Evolutionary conservation across 1,140 invertebrate genomes (phyloP).

Genomic region (Orius insidiosus): DNA sequence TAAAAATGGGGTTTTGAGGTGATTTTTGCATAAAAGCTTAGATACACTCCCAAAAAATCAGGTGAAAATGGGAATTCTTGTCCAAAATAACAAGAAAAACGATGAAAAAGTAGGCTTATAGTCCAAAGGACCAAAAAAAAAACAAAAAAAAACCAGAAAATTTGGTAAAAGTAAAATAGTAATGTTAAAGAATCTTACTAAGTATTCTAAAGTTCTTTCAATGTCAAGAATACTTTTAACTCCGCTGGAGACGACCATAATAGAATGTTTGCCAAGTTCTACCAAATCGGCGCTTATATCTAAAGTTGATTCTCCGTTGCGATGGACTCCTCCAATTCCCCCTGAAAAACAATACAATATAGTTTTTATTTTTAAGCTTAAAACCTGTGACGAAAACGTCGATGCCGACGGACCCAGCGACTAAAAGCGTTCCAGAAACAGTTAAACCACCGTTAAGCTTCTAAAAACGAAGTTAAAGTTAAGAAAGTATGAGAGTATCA

Average conservation of each 20-base stretch:
- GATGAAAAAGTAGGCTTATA: too few species aligned
- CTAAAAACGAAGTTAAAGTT: slow-evolving; percentile 21
- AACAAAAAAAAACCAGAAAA: too few species aligned
- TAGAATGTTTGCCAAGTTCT: slow-evolving; percentile 70
- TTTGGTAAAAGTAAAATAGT: too few species aligned
- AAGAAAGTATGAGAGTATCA: background rate
- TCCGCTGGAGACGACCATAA: slow-evolving; percentile 86
- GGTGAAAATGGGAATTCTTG: too few species aligned
- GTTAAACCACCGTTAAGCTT: slow-evolving; percentile 81
- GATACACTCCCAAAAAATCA: too few species aligned
- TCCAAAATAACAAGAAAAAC: too few species aligned
- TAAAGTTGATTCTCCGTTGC: slow-evolving; percentile 61
- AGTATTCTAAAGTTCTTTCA: slow-evolving; percentile 77
- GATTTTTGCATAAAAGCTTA: too few species aligned
- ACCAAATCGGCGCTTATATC: slow-evolving; percentile 91
- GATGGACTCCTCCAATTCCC: slow-evolving; percentile 86
- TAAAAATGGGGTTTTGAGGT: too few species aligned
- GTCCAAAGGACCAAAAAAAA: too few species aligned
- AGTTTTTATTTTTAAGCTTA: too few species aligned
- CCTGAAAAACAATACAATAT: too few species aligned
- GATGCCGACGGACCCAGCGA: slow-evolving; percentile 64
- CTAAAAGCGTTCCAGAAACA: slow-evolving; percentile 82
- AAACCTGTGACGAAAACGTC: slow-evolving; percentile 91
- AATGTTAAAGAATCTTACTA: slow-evolving; percentile 50
- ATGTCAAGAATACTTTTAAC: slow-evolving; percentile 97